A percentile compares a stretch with the other conserved stretches of the same genome.
Conservation (phyloP, 53 echinoderm and acorn worm genomes). For the Hippasteria phrygiana region DNA sequence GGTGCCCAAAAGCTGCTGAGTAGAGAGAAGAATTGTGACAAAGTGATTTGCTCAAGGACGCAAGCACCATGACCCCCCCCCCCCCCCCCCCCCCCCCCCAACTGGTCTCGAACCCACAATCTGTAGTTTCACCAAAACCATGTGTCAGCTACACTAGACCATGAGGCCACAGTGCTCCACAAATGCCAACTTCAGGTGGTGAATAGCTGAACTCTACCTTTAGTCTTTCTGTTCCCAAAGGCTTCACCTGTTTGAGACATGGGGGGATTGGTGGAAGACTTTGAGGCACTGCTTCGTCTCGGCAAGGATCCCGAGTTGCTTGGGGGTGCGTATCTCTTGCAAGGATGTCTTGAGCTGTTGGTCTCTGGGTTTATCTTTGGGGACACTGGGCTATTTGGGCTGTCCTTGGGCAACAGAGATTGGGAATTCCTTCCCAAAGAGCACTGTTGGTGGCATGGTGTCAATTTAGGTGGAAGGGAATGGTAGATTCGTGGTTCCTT, state of each 20-base stretch:
- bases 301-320: neutral
- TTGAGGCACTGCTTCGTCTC: neutral
- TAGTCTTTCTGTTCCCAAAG: neutral
- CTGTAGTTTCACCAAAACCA: too few relatives aligned
- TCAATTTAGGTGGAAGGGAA: neutral
- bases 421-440: neutral
- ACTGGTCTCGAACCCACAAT: too few relatives aligned
- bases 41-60: too few relatives aligned
- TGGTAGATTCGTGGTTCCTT: neutral
- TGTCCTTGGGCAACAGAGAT: neutral
- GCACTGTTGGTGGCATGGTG: neutral
- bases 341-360: neutral
- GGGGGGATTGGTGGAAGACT: neutral
- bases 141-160: too few relatives aligned
- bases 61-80: too few relatives aligned
- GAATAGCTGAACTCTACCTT: conserved; percentile 31
- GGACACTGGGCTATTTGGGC: neutral
- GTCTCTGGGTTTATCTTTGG: neutral
- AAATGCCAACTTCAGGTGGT: neutral
- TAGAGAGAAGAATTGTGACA: too few relatives aligned
- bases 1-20: too few relatives aligned
- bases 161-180: neutral
- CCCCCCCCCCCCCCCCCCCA: too few relatives aligned
- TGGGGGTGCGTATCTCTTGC: neutral
- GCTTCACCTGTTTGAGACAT: neutral